phyloP scores from a whole-genome alignment of 2,113 vertebrate species.

The Danionella cerebrum region DNA sequence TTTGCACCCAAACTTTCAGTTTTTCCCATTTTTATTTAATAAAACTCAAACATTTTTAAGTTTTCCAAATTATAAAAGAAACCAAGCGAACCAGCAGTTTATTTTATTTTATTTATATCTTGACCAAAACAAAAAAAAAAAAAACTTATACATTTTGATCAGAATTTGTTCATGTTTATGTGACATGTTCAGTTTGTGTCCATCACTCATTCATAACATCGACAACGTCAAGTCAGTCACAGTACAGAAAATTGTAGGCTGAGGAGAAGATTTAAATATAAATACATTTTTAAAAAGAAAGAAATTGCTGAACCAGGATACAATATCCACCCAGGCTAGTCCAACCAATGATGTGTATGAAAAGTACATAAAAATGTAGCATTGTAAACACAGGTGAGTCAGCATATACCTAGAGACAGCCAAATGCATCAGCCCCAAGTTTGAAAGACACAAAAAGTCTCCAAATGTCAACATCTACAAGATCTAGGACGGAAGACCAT shows the following conservation, averaged over 20 bases:
- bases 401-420: constrained; percentile 50
- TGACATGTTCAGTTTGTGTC: constrained; percentile 63
- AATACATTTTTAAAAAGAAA: constrained; percentile 58
- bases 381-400: constrained; percentile 67
- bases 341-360: constrained; percentile 54
- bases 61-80: too few relatives aligned
- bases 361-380: constrained; percentile 58
- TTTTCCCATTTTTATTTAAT: too few relatives aligned
- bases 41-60: too few relatives aligned
- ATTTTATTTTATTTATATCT: constrained; percentile 55
- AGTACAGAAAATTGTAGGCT: constrained; percentile 61
- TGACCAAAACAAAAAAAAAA: constrained; percentile 57
- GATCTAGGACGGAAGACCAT: constrained; percentile 71
- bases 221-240: constrained; percentile 75
- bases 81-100: neutral
- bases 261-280: constrained; percentile 58
- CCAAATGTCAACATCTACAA: constrained; percentile 55
- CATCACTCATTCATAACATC: constrained; percentile 74
- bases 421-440: constrained; percentile 45
- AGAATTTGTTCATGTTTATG: constrained; percentile 59
- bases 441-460: constrained; percentile 41
- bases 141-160: constrained; percentile 57
- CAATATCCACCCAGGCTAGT: constrained; percentile 49
- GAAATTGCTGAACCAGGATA: constrained; percentile 58
- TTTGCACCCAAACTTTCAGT: too few relatives aligned